Percentiles rank a stretch among this genome's conserved stretches.
Evolutionary conservation across 2,888 invertebrate species (phyloP).

Genomic region (Clanis bilineata): DNA sequence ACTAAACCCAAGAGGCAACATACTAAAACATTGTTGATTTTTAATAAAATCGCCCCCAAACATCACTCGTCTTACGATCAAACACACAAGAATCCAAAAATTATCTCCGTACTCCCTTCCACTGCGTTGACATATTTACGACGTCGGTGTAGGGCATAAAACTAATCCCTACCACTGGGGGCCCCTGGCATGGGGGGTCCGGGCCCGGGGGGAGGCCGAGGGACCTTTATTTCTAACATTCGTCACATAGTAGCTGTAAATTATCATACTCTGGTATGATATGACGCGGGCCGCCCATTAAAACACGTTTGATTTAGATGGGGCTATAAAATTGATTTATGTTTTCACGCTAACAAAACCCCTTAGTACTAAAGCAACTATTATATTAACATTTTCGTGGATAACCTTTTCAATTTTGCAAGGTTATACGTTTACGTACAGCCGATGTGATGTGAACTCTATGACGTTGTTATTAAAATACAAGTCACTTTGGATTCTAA

Average conservation of each 20-base stretch:
- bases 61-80: neutral
- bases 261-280: conserved; percentile 83
- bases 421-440: conserved; percentile 52
- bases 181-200: conserved; percentile 30
- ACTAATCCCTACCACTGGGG: conserved; percentile 70
- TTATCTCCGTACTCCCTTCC: conserved; percentile 71
- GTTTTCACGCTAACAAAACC: conserved; percentile 82
- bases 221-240: conserved; percentile 82
- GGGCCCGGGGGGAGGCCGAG: conserved; percentile 44
- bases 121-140: conserved; percentile 81
- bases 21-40: neutral
- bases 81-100: conserved; percentile 69
- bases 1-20: too few relatives aligned
- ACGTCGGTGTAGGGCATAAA: conserved; percentile 76
- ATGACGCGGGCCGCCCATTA: conserved; percentile 83
- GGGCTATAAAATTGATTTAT: conserved; percentile 84
- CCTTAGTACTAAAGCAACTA: conserved; percentile 81
- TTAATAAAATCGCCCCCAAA: neutral
- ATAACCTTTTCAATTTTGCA: conserved; percentile 71
- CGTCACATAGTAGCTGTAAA: conserved; percentile 83
- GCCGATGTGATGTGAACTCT: conserved; percentile 35
- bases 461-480: conserved; percentile 19
- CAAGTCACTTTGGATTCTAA: conserved; percentile 22
- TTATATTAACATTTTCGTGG: conserved; percentile 83
- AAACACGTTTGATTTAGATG: conserved; percentile 84